Conservation (phyloP, 2,797 vertebrate genomes). For the Lutjanus argentimaculatus region DNA sequence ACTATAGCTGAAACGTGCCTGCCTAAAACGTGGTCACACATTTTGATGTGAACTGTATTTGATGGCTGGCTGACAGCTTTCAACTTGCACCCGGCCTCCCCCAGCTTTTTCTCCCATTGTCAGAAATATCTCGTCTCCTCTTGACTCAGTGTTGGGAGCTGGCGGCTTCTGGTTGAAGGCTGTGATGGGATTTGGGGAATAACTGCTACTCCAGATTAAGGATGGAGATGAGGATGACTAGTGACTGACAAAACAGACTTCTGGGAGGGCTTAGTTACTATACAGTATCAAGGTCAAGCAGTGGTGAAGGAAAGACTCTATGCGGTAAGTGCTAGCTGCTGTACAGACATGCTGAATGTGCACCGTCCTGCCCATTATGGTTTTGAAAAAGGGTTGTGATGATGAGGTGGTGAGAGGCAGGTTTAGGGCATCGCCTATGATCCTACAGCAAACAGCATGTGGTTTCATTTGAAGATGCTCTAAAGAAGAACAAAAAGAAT, state of each 20-base stretch:
- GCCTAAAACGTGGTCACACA: slow-evolving; percentile 17
- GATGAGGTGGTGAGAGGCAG: background rate
- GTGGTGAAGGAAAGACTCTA: slow-evolving; percentile 17
- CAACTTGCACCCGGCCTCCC: slow-evolving; percentile 39
- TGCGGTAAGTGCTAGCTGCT: background rate
- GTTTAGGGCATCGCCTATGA: background rate
- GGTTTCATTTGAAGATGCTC: slow-evolving; percentile 16
- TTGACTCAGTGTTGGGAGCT: slow-evolving; percentile 62
- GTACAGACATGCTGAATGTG: slow-evolving; percentile 16
- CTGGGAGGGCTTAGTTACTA: slow-evolving; percentile 70
- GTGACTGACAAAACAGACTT: slow-evolving; percentile 78
- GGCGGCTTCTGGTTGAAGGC: slow-evolving; percentile 67
- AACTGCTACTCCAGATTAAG: slow-evolving; percentile 81
- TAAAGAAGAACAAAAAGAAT: background rate
- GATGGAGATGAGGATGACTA: slow-evolving; percentile 76
- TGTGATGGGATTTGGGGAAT: slow-evolving; percentile 78
- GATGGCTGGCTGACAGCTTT: slow-evolving; percentile 75
- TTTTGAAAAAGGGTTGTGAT: slow-evolving; percentile 3
- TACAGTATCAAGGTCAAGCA: slow-evolving; percentile 71
- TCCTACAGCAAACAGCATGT: background rate
- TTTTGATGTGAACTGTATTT: slow-evolving; percentile 56
- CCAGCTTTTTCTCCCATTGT: slow-evolving; percentile 67
- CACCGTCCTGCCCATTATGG: background rate
- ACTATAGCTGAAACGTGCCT: background rate
- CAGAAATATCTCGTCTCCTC: slow-evolving; percentile 72